Percentiles rank a stretch among this genome's conserved stretches.
Evolutionary conservation across 2,113 vertebrate species (phyloP).

Genomic region (Lanius collurio): DNA sequence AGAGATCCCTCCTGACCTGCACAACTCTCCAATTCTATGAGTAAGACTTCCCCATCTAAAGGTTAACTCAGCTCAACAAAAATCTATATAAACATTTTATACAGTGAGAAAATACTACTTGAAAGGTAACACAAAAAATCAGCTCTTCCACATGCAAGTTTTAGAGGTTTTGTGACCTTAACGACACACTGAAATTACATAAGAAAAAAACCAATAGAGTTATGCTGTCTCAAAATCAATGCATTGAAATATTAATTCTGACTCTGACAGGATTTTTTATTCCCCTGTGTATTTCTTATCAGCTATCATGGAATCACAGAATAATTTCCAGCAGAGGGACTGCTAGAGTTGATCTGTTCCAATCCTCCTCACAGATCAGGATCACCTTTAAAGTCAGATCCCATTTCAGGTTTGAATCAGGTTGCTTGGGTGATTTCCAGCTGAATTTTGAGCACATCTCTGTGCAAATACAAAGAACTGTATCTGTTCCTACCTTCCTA

Average conservation of each 20-base stretch:
- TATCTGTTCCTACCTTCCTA: background rate
- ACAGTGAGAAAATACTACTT: background rate
- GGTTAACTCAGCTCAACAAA: background rate
- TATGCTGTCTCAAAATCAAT: background rate
- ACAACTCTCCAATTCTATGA: background rate
- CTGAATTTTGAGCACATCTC: background rate
- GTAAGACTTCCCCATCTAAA: background rate
- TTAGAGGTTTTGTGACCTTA: background rate
- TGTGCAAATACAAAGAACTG: background rate
- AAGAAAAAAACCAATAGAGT: background rate
- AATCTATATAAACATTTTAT: background rate
- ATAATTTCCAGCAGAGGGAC: background rate
- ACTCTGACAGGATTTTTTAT: background rate
- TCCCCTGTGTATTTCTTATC: background rate
- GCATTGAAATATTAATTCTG: background rate
- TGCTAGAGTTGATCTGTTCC: background rate
- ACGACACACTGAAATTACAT: fast-evolving
- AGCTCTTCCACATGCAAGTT: background rate
- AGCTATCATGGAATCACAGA: background rate
- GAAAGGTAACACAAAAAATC: background rate
- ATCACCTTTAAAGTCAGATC: background rate
- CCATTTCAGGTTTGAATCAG: background rate
- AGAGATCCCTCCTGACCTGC: background rate
- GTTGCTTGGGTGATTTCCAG: background rate
- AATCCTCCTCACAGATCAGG: background rate